A percentile compares a stretch with the other conserved stretches of the same genome.
These are phyloP conservation scores for Oryzias woworae DNA, from an alignment of 2,113 vertebrate species.

Conservation along the genomic window DNA sequence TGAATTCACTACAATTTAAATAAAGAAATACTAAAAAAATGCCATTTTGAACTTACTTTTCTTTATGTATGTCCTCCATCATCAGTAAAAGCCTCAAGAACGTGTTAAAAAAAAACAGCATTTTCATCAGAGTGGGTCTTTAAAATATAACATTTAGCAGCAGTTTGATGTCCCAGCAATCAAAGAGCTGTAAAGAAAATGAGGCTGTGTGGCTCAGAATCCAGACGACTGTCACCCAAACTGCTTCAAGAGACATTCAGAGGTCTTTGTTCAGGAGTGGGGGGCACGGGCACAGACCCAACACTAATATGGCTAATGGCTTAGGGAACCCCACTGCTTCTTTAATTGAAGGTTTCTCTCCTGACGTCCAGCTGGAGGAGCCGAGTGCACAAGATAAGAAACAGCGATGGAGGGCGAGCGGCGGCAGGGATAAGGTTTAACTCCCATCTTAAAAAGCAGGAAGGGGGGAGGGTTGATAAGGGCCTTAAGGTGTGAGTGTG, in stretches of 20 bases:
- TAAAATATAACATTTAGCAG: too few relatives aligned
- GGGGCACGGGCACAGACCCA: slow-evolving; percentile 62
- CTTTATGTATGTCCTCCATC: too few relatives aligned
- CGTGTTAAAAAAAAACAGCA: too few relatives aligned
- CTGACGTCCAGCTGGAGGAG: slow-evolving; percentile 32
- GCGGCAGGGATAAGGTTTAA: slow-evolving; percentile 38
- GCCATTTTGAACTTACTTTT: too few relatives aligned
- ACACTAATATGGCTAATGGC: slow-evolving; percentile 72
- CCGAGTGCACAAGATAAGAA: slow-evolving; percentile 50
- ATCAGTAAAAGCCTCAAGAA: too few relatives aligned
- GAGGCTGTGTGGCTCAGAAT: slow-evolving; percentile 29
- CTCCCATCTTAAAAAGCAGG: slow-evolving; percentile 48
- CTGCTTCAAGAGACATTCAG: slow-evolving; percentile 38
- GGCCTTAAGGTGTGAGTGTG: slow-evolving; percentile 20
- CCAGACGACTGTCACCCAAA: slow-evolving; percentile 46
- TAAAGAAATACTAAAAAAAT: too few relatives aligned
- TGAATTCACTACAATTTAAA: too few relatives aligned
- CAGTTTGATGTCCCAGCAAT: too few relatives aligned
- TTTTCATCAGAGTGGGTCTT: too few relatives aligned
- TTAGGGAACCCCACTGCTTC: slow-evolving; percentile 67
- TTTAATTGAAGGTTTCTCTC: slow-evolving; percentile 68
- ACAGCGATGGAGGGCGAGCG: slow-evolving; percentile 31
- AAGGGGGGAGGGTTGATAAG: slow-evolving; percentile 9
- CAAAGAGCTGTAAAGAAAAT: slow-evolving; percentile 11
- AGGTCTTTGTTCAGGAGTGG: slow-evolving; percentile 55